These are phyloP conservation scores for Alexandromys fortis DNA, from an alignment of 2,113 vertebrate genomes.

Conservation along the genomic window DNA sequence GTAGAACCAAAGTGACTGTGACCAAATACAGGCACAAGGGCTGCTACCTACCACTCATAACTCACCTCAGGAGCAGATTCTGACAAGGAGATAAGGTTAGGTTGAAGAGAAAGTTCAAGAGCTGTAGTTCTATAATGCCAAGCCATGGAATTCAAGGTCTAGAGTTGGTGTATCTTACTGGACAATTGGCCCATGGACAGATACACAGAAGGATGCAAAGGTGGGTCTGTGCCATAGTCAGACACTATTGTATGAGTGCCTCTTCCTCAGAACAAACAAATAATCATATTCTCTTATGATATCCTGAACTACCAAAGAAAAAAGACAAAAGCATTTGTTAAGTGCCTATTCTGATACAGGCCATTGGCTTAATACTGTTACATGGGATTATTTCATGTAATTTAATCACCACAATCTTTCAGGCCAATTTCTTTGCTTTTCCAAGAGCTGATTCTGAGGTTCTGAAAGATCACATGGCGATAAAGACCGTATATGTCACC, in stretches of 20 bases:
- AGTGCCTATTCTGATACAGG: background rate
- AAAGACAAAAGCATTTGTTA: background rate
- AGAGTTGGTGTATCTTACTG: background rate
- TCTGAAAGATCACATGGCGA: background rate
- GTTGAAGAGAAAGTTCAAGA: background rate
- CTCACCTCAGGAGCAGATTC: background rate
- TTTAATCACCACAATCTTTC: background rate
- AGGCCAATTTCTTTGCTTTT: constrained; percentile 24
- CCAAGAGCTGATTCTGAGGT: constrained; percentile 24
- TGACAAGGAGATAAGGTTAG: background rate
- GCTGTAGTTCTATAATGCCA: background rate
- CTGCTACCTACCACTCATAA: background rate
- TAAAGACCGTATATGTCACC: background rate
- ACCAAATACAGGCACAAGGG: background rate
- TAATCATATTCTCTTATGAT: background rate
- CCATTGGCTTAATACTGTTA: constrained; percentile 29
- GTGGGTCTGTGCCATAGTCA: background rate
- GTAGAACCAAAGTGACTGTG: background rate
- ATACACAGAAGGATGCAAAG: background rate
- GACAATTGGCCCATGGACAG: background rate
- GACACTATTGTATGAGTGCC: background rate
- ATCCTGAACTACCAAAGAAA: constrained; percentile 7
- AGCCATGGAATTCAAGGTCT: background rate
- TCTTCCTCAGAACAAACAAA: background rate
- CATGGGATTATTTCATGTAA: background rate